Evolutionary conservation across 2,113 vertebrate genomes (phyloP).

Genomic region (Petrocephalus microphthalmus): DNA sequence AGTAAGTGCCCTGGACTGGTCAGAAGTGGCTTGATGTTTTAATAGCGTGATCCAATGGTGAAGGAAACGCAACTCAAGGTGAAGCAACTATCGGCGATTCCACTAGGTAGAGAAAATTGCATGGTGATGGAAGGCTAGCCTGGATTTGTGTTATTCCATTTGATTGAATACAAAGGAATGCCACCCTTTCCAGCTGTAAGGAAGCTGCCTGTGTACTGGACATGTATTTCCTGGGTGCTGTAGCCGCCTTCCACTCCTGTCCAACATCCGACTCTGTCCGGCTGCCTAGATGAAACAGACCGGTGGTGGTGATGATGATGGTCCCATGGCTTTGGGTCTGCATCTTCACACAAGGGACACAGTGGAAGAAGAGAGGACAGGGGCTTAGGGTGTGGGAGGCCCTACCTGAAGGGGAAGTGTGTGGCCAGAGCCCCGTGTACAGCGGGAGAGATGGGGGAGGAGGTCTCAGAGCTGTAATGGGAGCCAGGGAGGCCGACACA

Average conservation of each 20-base stretch:
- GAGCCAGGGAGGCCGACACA: neutral
- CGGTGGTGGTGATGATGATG: neutral
- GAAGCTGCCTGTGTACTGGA: neutral
- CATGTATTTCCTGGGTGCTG: neutral
- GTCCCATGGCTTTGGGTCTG: neutral
- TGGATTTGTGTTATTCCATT: neutral
- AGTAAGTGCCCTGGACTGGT: neutral
- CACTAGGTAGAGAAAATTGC: neutral
- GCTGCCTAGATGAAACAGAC: neutral
- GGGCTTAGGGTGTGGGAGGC: neutral
- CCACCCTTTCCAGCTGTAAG: neutral
- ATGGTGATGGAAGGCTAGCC: too few relatives aligned
- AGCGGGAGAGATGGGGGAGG: neutral
- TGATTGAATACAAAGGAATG: neutral
- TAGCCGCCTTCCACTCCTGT: neutral
- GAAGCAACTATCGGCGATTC: neutral
- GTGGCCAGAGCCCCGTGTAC: neutral
- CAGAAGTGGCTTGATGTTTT: neutral
- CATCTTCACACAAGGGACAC: neutral
- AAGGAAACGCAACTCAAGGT: neutral
- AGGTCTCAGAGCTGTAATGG: neutral
- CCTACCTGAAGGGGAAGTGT: neutral
- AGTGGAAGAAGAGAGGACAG: neutral
- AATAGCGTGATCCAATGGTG: neutral
- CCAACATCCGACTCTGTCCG: neutral